Percentiles rank a stretch among this genome's conserved stretches.
Evolutionary conservation across 2,113 vertebrate species (phyloP).

Genomic region (Pithys albifrons): DNA sequence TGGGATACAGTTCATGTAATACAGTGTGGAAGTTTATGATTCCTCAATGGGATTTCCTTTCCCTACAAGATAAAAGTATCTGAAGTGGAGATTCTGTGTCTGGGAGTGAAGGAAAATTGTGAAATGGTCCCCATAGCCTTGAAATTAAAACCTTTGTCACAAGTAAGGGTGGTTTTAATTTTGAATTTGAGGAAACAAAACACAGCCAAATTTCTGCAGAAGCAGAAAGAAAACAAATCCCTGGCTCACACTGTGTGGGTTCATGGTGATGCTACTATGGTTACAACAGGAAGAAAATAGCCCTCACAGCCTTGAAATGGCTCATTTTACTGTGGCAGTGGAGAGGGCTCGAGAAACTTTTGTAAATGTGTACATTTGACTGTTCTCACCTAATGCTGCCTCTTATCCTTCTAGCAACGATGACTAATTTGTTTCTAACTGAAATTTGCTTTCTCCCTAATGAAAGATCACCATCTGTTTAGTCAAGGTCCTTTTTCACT

Average conservation of each 20-base stretch:
- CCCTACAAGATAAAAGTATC: not conserved
- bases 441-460: conserved; percentile 46
- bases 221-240: not conserved
- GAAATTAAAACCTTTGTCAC: not conserved
- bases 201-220: not conserved
- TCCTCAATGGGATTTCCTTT: not conserved
- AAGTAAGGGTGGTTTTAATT: not conserved
- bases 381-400: not conserved
- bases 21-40: fast-evolving
- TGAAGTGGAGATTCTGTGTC: not conserved
- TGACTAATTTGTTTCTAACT: conserved; percentile 40
- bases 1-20: not conserved
- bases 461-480: conserved; percentile 66
- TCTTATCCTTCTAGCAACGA: conserved; percentile 16
- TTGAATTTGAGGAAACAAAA: not conserved
- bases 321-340: not conserved
- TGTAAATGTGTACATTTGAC: not conserved
- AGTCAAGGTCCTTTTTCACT: conserved; percentile 54
- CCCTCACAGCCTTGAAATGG: conserved; percentile 42
- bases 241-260: not conserved
- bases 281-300: conserved; percentile 48
- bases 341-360: not conserved
- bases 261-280: conserved; percentile 52
- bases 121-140: not conserved
- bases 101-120: not conserved